Conservation (phyloP, 2,797 vertebrate species). For the Phoeniculus purpureus region DNA sequence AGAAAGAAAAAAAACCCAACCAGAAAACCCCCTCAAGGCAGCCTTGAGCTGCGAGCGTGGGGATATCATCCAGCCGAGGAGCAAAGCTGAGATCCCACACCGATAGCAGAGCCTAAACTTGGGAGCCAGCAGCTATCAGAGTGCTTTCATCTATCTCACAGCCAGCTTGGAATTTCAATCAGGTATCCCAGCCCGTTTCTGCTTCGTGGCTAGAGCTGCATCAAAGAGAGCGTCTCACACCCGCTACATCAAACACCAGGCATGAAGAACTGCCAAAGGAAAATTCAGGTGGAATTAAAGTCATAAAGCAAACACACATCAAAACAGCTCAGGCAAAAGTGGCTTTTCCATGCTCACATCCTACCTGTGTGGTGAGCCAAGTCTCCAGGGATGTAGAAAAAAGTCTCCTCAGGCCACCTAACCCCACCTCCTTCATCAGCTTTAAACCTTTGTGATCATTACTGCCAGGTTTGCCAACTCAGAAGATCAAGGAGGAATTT, state of each 20-base stretch:
- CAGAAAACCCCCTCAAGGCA: neutral
- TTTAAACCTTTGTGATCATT: neutral
- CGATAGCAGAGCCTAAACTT: neutral
- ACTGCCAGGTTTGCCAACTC: neutral
- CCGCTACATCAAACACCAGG: neutral
- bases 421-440: neutral
- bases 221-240: conserved; percentile 39
- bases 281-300: conserved; percentile 3
- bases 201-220: neutral
- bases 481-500: neutral
- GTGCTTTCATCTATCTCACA: conserved; percentile 18
- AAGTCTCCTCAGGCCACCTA: neutral
- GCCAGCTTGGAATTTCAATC: conserved; percentile 38
- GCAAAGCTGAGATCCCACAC: neutral
- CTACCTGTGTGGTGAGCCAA: accelerated
- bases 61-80: neutral
- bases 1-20: neutral
- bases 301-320: accelerated
- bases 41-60: neutral
- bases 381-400: neutral
- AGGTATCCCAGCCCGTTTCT: conserved; percentile 2
- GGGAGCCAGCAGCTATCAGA: neutral
- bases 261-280: neutral
- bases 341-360: neutral
- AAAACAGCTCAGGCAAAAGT: neutral